Conservation (phyloP, 2,113 vertebrate genomes). For the Heterocephalus glaber region DNA sequence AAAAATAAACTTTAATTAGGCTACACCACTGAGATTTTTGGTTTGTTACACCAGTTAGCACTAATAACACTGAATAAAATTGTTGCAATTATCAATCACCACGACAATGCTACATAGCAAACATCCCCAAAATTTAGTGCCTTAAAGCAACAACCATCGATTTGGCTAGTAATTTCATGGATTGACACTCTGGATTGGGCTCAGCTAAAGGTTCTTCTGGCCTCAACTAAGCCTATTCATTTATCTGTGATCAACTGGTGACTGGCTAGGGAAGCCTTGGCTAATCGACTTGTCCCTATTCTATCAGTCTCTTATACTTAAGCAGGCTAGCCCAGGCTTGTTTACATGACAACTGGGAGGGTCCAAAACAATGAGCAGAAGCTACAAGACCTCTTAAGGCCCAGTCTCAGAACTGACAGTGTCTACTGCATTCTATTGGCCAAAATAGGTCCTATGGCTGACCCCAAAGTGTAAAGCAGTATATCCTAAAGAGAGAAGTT, state of each 20-base stretch:
- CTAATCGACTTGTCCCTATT: background rate
- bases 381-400: background rate
- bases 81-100: background rate
- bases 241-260: background rate
- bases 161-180: background rate
- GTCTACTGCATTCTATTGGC: background rate
- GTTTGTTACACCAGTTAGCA: background rate
- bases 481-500: background rate
- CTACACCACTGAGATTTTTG: background rate
- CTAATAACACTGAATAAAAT: slow-evolving; percentile 5
- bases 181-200: background rate
- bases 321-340: background rate
- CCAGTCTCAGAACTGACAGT: background rate
- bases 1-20: background rate
- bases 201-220: slow-evolving; percentile 24
- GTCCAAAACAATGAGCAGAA: slow-evolving; percentile 3
- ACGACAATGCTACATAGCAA: background rate
- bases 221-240: background rate
- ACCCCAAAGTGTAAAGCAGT: background rate
- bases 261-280: background rate
- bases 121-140: background rate
- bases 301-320: background rate
- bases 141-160: background rate
- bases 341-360: background rate
- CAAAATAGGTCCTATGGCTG: background rate